phyloP scores from a whole-genome alignment of 2,113 vertebrate genomes.

The Dolichallabes microphthalmus region DNA sequence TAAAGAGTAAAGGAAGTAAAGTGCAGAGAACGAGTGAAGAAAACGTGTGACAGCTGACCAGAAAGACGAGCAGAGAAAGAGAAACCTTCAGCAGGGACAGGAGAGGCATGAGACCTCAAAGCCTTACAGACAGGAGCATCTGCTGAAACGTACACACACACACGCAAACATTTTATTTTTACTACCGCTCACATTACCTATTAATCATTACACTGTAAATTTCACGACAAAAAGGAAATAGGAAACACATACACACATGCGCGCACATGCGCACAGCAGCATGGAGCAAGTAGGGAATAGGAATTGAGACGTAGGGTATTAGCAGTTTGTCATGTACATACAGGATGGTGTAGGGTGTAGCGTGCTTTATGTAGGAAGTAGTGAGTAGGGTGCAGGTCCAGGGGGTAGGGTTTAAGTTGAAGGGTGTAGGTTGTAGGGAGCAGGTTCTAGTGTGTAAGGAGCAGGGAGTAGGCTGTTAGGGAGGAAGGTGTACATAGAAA shows the following conservation, averaged over 20 bases:
- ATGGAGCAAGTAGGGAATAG: too few relatives aligned
- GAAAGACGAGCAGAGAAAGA: constrained; percentile 82
- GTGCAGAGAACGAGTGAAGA: constrained; percentile 32
- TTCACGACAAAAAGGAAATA: too few relatives aligned
- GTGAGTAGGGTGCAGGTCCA: not conserved
- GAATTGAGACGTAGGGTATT: too few relatives aligned
- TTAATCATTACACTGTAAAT: not conserved
- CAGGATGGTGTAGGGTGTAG: not conserved
- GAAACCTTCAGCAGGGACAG: constrained; percentile 78
- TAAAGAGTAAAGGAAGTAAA: not conserved
- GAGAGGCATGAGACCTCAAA: constrained; percentile 74
- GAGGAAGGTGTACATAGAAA: not conserved
- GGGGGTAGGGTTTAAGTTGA: not conserved
- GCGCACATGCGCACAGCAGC: too few relatives aligned
- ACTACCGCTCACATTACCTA: not conserved
- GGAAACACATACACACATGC: too few relatives aligned
- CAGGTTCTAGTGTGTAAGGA: not conserved
- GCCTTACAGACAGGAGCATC: constrained; percentile 80
- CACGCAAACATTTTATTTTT: constrained; percentile 1
- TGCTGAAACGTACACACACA: constrained; percentile 76
- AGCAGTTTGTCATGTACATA: too few relatives aligned
- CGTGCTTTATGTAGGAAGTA: not conserved
- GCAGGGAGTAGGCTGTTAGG: not conserved
- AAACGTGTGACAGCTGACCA: constrained; percentile 72
- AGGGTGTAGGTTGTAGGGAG: not conserved